Evolutionary conservation across 2,888 invertebrate species (phyloP).

Genomic region (Cheilosia variabilis): DNA sequence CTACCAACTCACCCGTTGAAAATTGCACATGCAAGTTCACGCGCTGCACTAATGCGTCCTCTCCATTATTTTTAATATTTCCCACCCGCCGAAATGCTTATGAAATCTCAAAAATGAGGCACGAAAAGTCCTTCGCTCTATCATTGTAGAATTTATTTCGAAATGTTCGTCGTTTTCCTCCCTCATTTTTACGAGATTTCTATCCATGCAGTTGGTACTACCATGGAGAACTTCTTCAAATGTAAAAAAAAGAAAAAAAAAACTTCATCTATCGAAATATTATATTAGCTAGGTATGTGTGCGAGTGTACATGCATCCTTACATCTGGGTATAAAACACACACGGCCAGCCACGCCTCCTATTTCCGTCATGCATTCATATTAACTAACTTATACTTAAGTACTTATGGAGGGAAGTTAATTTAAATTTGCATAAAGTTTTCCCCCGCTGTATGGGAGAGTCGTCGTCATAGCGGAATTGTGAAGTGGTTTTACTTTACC

Average conservation of each 20-base stretch:
- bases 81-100: conserved; percentile 30
- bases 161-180: conserved; percentile 15
- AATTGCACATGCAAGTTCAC: conserved; percentile 45
- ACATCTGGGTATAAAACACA: conserved; percentile 18
- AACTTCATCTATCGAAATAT: conserved; percentile 50
- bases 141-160: conserved; percentile 33
- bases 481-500: conserved; percentile 62
- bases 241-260: neutral
- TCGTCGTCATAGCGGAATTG: conserved; percentile 24
- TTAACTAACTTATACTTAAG: conserved; percentile 69
- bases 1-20: conserved; percentile 56
- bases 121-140: conserved; percentile 6
- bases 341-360: conserved; percentile 35
- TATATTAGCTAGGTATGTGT: conserved; percentile 8
- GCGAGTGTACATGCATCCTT: conserved; percentile 12
- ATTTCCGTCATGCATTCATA: conserved; percentile 57
- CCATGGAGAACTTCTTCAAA: conserved; percentile 29
- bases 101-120: conserved; percentile 5
- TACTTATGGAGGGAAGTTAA: conserved; percentile 72
- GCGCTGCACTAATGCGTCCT: conserved; percentile 15
- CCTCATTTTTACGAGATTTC: conserved; percentile 14
- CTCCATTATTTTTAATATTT: conserved; percentile 45
- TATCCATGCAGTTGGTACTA: conserved; percentile 11
- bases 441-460: conserved; percentile 3
- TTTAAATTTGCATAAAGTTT: conserved; percentile 73